phyloP scores from a whole-genome alignment of 2,113 vertebrate species.

The Silurus meridionalis region DNA sequence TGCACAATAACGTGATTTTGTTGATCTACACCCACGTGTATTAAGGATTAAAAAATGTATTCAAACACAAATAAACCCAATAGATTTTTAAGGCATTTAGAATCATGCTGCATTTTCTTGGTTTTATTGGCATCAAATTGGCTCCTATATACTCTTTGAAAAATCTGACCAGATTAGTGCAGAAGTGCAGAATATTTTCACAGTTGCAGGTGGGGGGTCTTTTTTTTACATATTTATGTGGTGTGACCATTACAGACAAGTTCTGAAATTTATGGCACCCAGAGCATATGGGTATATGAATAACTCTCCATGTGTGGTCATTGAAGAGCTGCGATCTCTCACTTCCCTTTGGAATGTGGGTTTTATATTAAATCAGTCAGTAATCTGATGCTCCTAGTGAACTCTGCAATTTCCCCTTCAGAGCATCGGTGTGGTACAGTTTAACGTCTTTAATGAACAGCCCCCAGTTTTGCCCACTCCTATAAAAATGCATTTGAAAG shows the following conservation, averaged over 20 bases:
- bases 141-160: neutral
- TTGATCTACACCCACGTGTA: neutral
- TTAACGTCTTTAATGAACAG: neutral
- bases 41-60: neutral
- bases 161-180: neutral
- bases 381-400: conserved; percentile 3
- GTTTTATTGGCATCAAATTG: neutral
- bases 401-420: neutral
- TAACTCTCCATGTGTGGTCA: neutral
- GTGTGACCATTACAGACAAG: neutral
- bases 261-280: neutral
- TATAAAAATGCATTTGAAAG: conserved; percentile 23
- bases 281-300: neutral
- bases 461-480: neutral
- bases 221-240: neutral
- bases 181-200: neutral
- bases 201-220: neutral
- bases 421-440: neutral
- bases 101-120: neutral
- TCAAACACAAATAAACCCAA: neutral
- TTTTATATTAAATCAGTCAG: neutral
- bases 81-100: neutral
- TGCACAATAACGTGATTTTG: neutral
- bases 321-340: neutral
- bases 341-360: neutral